These are phyloP conservation scores for Caerostris darwini DNA, from an alignment of 1,140 invertebrate species.

Conservation along the genomic window DNA sequence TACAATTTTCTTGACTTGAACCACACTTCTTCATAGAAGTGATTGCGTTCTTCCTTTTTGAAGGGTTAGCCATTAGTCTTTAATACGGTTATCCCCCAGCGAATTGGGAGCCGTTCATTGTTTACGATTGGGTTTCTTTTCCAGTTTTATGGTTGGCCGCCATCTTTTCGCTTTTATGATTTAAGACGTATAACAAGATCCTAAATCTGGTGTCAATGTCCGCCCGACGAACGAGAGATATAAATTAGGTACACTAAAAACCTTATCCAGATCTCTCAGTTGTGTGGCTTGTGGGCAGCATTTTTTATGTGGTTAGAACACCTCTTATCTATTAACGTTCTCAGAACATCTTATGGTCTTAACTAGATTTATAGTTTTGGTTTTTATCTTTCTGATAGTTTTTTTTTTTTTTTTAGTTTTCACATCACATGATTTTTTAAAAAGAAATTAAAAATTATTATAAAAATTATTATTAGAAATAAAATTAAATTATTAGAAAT, in stretches of 20 bases:
- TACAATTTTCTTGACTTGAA: not conserved
- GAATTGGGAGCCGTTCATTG: not conserved
- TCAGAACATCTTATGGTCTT: too few species aligned
- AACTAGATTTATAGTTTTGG: too few species aligned
- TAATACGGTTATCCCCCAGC: constrained; percentile 19
- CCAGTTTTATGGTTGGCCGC: constrained; percentile 14
- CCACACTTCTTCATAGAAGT: not conserved
- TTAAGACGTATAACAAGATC: constrained; percentile 15
- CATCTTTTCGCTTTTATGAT: constrained; percentile 47
- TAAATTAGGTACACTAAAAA: constrained; percentile 39
- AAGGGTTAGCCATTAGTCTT: constrained; percentile 47
- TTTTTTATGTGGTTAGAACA: not conserved
- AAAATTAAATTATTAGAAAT: too few species aligned
- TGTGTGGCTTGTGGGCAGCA: not conserved
- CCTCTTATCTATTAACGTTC: not conserved
- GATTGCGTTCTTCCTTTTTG: not conserved
- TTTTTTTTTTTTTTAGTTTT: too few species aligned
- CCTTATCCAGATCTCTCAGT: constrained; percentile 8
- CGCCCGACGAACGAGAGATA: not conserved
- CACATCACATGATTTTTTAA: too few species aligned
- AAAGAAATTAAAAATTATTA: too few species aligned
- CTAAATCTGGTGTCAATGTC: constrained; percentile 40
- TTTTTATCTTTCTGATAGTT: too few species aligned
- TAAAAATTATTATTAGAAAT: too few species aligned
- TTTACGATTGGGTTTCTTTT: constrained; percentile 47